Evolutionary conservation across 2,888 invertebrate genomes (phyloP).

Genomic region (Ectemnius lituratus): DNA sequence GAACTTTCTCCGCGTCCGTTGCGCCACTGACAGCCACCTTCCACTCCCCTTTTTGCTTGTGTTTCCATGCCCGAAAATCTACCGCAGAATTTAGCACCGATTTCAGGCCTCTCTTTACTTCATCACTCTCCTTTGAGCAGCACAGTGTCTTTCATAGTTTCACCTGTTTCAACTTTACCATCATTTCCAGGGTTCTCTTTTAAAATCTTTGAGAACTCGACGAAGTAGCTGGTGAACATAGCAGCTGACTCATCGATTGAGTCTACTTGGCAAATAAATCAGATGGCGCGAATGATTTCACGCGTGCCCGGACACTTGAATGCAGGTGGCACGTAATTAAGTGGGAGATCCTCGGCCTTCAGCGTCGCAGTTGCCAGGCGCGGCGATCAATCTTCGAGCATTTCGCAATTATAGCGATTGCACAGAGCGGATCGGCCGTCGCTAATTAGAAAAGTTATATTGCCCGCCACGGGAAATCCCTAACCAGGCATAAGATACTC

Average conservation of each 20-base stretch:
- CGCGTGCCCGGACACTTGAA: too few relatives aligned
- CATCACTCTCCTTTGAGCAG: too few relatives aligned
- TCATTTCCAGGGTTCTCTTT: too few relatives aligned
- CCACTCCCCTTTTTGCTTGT: background rate
- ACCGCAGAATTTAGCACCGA: slow-evolving; percentile 9
- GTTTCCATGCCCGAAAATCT: slow-evolving; percentile 18
- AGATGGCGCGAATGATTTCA: too few relatives aligned
- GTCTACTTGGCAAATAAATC: too few relatives aligned
- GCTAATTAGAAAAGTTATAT: slow-evolving; percentile 48
- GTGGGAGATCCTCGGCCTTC: background rate
- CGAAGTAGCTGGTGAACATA: too few relatives aligned
- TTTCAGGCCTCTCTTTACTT: background rate
- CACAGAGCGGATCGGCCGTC: background rate
- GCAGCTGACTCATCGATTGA: too few relatives aligned
- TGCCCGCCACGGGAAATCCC: slow-evolving; percentile 16
- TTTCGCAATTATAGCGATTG: slow-evolving; percentile 1
- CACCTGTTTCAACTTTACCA: too few relatives aligned
- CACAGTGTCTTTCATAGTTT: too few relatives aligned
- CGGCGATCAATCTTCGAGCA: background rate
- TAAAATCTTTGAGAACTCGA: too few relatives aligned
- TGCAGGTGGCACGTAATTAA: too few relatives aligned
- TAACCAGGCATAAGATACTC: slow-evolving; percentile 27
- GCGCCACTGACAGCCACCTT: too few relatives aligned
- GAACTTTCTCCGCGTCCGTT: slow-evolving; percentile 13
- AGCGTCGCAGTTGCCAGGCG: background rate